Conservation (phyloP, 2,113 vertebrate species). For the Neomonachus schauinslandi region DNA sequence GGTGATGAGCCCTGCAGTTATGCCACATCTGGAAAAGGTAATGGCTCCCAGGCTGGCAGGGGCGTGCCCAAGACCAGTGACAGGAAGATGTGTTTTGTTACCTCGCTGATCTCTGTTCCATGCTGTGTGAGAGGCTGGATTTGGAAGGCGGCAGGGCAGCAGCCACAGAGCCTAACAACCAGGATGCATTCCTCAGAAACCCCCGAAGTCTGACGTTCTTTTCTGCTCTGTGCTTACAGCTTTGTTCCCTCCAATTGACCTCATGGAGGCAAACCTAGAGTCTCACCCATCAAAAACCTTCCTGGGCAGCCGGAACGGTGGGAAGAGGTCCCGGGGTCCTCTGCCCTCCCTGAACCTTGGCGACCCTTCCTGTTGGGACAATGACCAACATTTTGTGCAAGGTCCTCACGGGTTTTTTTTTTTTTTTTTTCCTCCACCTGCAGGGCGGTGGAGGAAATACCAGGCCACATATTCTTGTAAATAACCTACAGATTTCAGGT, state of each 20-base stretch:
- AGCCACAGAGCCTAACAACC: not conserved
- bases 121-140: not conserved
- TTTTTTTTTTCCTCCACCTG: not conserved
- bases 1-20: slow-evolving; percentile 1
- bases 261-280: not conserved
- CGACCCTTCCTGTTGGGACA: slow-evolving; percentile 26
- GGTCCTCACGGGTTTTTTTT: not conserved
- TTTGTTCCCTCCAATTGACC: not conserved
- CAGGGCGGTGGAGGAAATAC: not conserved
- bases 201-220: not conserved
- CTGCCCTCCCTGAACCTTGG: not conserved
- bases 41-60: slow-evolving; percentile 45
- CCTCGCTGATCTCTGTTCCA: not conserved
- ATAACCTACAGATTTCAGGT: not conserved
- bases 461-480: not conserved
- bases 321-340: not conserved
- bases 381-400: not conserved
- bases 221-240: not conserved
- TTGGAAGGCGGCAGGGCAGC: not conserved
- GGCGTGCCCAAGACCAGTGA: not conserved
- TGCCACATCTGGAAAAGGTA: slow-evolving; percentile 62
- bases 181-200: not conserved
- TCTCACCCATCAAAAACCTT: not conserved
- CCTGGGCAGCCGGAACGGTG: not conserved
- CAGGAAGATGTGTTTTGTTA: slow-evolving; percentile 25